These are phyloP conservation scores for Ceriagrion tenellum DNA, from an alignment of 2,888 invertebrate genomes.

Conservation along the genomic window DNA sequence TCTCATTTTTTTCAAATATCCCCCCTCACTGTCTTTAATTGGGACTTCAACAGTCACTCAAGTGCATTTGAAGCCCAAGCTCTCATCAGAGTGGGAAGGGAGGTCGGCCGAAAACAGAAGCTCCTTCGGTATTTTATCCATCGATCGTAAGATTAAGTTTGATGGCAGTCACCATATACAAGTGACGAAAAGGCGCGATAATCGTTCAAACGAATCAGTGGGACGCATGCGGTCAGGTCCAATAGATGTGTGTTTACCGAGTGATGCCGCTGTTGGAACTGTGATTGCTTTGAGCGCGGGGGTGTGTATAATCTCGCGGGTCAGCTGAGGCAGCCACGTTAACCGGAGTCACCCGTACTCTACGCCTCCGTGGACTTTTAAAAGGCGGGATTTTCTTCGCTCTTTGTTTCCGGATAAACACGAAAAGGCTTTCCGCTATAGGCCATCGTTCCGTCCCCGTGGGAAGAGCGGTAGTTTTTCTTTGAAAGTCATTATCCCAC, in stretches of 20 bases:
- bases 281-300: neutral
- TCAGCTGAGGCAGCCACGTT: neutral
- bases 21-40: neutral
- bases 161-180: neutral
- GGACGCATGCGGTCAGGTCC: neutral
- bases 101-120: neutral
- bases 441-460: neutral
- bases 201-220: neutral
- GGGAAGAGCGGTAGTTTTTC: conserved; percentile 9
- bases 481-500: neutral
- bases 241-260: neutral
- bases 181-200: neutral
- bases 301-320: neutral
- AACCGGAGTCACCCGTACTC: neutral
- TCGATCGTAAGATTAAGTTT: neutral
- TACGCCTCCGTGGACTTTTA: neutral
- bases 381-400: neutral
- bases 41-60: neutral
- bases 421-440: neutral
- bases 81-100: neutral
- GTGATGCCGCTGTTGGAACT: neutral
- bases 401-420: neutral
- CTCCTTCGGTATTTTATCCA: neutral
- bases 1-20: neutral
- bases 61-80: neutral